phyloP scores from a whole-genome alignment of 2,113 vertebrate genomes.

The Colinus virginianus region DNA sequence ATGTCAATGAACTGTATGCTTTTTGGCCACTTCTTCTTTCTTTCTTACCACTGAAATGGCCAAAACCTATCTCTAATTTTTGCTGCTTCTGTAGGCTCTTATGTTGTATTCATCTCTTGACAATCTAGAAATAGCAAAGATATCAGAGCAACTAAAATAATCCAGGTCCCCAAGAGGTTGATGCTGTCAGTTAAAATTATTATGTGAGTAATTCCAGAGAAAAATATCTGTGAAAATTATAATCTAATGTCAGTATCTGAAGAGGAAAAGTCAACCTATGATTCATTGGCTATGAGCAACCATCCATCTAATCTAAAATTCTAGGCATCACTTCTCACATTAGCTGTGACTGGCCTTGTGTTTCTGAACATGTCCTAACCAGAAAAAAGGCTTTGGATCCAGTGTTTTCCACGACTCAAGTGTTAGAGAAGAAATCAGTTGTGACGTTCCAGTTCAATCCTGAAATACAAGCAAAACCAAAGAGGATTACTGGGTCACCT shows the following conservation, averaged over 20 bases:
- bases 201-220: slow-evolving; percentile 11
- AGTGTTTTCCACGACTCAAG: neutral
- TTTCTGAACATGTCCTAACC: neutral
- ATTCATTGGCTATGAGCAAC: neutral
- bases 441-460: neutral
- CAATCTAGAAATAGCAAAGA: neutral
- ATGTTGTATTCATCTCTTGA: neutral
- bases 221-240: neutral
- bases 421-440: neutral
- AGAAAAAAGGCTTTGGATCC: neutral
- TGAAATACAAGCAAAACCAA: neutral
- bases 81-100: neutral
- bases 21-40: neutral
- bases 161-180: neutral
- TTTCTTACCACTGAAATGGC: neutral
- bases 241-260: slow-evolving; percentile 1
- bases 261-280: neutral
- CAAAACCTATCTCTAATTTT: neutral
- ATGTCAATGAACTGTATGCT: neutral
- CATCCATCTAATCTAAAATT: neutral
- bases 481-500: neutral
- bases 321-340: neutral
- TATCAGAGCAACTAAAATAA: slow-evolving; percentile 14
- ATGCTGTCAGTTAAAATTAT: slow-evolving; percentile 9
- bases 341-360: no score